These are phyloP conservation scores for Phasia obesa DNA, from an alignment of 2,888 invertebrate genomes.

Conservation along the genomic window DNA sequence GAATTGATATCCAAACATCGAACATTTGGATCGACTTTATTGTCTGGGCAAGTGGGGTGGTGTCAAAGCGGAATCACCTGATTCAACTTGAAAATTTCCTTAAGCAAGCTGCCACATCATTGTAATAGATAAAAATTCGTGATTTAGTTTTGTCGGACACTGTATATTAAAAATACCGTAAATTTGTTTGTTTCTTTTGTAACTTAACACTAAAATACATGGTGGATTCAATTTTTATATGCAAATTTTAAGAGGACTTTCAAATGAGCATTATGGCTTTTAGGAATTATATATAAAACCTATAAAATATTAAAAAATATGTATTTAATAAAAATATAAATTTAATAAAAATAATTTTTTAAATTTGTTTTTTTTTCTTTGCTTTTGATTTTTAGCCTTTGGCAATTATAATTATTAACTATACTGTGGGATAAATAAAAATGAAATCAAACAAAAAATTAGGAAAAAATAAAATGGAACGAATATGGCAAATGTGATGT, in stretches of 20 bases:
- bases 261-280: constrained; percentile 58
- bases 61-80: too few species aligned
- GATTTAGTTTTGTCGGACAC: not conserved
- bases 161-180: not conserved
- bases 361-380: constrained; percentile 67
- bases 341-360: constrained; percentile 57
- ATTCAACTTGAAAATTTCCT: too few species aligned
- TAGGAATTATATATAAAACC: constrained; percentile 9
- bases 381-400: constrained; percentile 71
- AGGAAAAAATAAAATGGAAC: constrained; percentile 24
- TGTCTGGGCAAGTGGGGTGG: too few species aligned
- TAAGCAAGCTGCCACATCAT: too few species aligned
- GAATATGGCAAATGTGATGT: constrained; percentile 47
- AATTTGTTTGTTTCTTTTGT: not conserved
- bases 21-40: too few species aligned
- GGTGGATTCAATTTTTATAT: constrained; percentile 36
- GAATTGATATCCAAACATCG: too few species aligned
- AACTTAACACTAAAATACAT: too few species aligned
- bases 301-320: not conserved
- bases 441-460: too few species aligned
- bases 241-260: constrained; percentile 45
- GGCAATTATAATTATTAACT: constrained; percentile 63
- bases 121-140: too few species aligned
- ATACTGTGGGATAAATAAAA: constrained; percentile 22
- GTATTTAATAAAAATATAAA: constrained; percentile 38